Evolutionary conservation across 92 coral and sea anemone genomes (phyloP), one percentile per base, ranked within the genome.

Genomic region (Epizoanthus stellaris): DNA sequence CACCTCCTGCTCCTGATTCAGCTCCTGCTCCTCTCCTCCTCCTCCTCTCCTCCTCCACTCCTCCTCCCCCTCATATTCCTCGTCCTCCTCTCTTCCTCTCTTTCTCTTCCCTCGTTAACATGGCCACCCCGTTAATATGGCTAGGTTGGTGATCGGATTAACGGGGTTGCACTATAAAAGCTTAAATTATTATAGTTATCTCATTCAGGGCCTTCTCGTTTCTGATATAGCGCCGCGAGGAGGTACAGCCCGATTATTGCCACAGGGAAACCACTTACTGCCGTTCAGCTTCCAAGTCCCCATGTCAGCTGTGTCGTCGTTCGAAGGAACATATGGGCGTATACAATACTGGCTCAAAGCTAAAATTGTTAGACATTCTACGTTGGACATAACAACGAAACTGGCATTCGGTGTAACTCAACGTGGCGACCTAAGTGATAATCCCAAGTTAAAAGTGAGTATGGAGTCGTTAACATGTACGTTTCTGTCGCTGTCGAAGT

Each of bases 251-350:
- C 83, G 67, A 12, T 58, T 43, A 11, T 43, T 79, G 21, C 70
- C 60, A 12, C 83, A 79, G 7, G 83, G 83, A 42, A 79, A 79
- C 21, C 83, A 79, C 49, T 42, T 79, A 40, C 71, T 79, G n/a
- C 52, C 83, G n/a, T 79, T 79, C 23, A 62, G 71, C 17, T 79
- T 79, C 47, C 83, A 79, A 79, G 83, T 79, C 4, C 83, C 83
- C 10, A 9, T 63, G 83, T 79, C 83, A 0, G 83, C 83, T 0
- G 70, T 62, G 43, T 79, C 83, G 61, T 79, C 83, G 4, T 79
- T 79, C 43, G 83, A 79, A 79, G 83, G 83, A 43, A 79, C 71
- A 21, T 42, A 63, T 15, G 83, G 83, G 25, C 69, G 83, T 42
- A 79, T 79, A 19, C 25, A 79, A 36, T 79, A 79, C 43, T 79